Conservation (phyloP, 2,113 vertebrate genomes). For the Cryptotis parvus region DNA sequence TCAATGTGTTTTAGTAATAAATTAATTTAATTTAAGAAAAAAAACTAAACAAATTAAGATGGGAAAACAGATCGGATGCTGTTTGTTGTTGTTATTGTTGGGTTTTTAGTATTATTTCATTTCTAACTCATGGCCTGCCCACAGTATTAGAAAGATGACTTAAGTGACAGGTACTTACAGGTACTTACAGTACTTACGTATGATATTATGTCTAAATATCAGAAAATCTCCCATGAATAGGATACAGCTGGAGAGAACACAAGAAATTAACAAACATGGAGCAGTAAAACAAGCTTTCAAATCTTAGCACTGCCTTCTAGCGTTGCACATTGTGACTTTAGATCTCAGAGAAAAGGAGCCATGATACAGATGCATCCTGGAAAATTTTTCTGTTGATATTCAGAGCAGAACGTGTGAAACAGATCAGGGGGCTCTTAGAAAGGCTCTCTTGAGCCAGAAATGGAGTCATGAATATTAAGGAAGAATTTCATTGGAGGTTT, state of each 20-base stretch:
- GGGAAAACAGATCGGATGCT: not conserved
- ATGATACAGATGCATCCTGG: not conserved
- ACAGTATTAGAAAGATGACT: not conserved
- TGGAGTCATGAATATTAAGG: not conserved
- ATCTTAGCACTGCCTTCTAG: not conserved
- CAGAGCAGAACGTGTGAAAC: not conserved
- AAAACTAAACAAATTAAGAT: not conserved
- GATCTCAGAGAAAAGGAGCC: not conserved
- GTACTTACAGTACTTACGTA: too few species aligned
- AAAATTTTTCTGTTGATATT: not conserved
- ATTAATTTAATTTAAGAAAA: too few species aligned
- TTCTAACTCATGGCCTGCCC: not conserved
- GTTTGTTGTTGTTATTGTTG: not conserved
- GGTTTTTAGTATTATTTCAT: not conserved
- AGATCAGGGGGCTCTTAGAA: not conserved
- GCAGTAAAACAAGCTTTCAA: not conserved
- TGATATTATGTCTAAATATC: not conserved
- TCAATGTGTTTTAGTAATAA: too few species aligned
- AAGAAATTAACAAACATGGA: constrained; percentile 33
- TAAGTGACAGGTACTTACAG: not conserved
- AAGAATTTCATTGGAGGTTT: not conserved
- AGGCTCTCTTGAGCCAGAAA: not conserved
- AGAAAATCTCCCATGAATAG: constrained; percentile 5
- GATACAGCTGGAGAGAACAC: not conserved
- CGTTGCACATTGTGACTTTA: not conserved